Base-by-base conservation (phyloP, 2,888 invertebrate species). In the Lepidochrysops patricia region DNA sequence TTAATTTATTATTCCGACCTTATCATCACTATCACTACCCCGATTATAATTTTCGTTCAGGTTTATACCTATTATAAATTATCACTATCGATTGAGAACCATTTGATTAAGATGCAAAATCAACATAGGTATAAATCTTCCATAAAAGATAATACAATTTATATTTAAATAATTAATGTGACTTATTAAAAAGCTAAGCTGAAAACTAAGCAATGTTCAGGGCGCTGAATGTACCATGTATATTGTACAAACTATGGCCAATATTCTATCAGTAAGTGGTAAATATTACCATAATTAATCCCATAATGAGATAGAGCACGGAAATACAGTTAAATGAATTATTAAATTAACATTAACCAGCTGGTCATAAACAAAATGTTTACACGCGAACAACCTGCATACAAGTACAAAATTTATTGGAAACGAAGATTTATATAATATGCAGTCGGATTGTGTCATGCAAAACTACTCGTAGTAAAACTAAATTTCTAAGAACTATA, bases 321-420 rank as follows among this genome's bases (percentile, higher is more conserved):
- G 26, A 13, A 26, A 26, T 50, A 25, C n/a, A 50, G 49, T n/a
- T 50, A 26, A 50, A 50, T 50, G n/a, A 50, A 49, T 25, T 49
- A 49, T 50, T 50, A 50, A 50, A 50, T 26, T 26, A 50, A 50
- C n/a, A 26, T 13, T 50, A n/a, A 50, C 13, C 19, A 19, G 12
- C 6, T 43, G 19, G 43, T 43, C 19, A 19, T 43, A 43, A 43
- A 43, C 43, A 23, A 19, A 43, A 43, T 23, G 43, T 43, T 43
- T 13, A 43, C 43, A 43, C 43, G 19, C 43, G 19, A 43, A 7
- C 6, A 29, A 19, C 19, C 15, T 43, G 43, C 12, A 43, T 43
- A 23, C 43, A 43, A 19, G 4, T 7, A 9, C 43, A 23, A 9
- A 9, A 43, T 43, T 43, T 43, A 23, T 43, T 43, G 9, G 7